phyloP scores from a whole-genome alignment of 2,113 vertebrate species.

The Manacus vitellinus region DNA sequence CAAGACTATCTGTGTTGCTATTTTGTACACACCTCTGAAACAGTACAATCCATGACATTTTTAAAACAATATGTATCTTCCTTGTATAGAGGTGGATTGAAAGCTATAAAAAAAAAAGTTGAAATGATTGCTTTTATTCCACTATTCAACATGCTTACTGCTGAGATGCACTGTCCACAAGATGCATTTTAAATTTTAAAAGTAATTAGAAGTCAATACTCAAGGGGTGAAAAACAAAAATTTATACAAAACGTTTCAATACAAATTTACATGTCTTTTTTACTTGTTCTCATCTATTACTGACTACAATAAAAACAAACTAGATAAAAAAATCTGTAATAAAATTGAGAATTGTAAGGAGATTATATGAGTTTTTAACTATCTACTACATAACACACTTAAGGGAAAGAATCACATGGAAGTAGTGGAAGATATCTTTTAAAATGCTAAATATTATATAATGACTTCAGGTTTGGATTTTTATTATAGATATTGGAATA shows the following conservation, averaged over 20 bases:
- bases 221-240: not conserved
- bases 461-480: not conserved
- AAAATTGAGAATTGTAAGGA: not conserved
- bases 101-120: not conserved
- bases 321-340: not conserved
- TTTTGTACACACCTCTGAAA: not conserved
- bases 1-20: not conserved
- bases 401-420: not conserved
- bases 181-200: not conserved
- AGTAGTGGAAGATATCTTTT: not conserved
- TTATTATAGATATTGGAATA: not conserved
- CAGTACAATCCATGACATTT: not conserved
- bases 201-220: not conserved
- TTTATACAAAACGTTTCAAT: not conserved
- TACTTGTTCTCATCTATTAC: not conserved
- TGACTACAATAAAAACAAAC: not conserved
- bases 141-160: not conserved
- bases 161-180: not conserved
- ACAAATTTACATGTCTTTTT: not conserved
- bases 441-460: not conserved
- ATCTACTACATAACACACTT: not conserved
- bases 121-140: not conserved
- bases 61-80: not conserved
- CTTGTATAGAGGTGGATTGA: fast-evolving
- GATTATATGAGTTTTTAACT: not conserved